Base-by-base conservation (phyloP, 2,888 invertebrate genomes). In the Monopis laevigella region DNA sequence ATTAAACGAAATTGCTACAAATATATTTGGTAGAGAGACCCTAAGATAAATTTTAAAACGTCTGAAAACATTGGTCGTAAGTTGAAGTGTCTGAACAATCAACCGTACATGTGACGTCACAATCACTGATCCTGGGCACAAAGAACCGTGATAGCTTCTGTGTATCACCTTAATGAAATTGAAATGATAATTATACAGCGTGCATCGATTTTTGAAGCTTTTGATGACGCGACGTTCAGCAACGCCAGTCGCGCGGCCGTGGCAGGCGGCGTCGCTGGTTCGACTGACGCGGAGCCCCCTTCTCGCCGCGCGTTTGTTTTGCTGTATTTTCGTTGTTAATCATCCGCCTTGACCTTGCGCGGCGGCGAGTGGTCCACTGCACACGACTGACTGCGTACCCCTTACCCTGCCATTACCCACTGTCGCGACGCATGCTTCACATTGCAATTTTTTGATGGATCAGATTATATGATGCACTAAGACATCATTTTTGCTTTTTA, bases 311-410 rank as follows among this genome's bases (percentile, higher is more conserved):
- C 72, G 71, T 75, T 75, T 75, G 77, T 80, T 81, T 80, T 77
- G 77, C 75, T 77, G 78, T 78, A 80, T 77, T 78, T 80, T 81
- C 74, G 75, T 75, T 75, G 77, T 78, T 82, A 82, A 82, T 82
- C 81, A 82, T 82, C 81, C 82, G 80, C 82, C 81, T 81, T 78
- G 78, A 81, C 80, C 77, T 78, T 77, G 77, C 74, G 74, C 80
- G 75, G 72, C 72, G 78, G 65, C 63, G 72, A 78, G 77, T 80
- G 78, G 78, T 75, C 80, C 75, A 75, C 77, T 78, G 74, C 74
- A 77, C 77, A 75, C 72, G 73, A 74, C 65, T 72, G 72, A 65
- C 65, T 70, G 70, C 74, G 39, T 41, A 39, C 44, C 74, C 75
- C 74, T 64, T 70, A 54, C 70, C 66, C 65, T 56, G 58, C 65